Evolutionary conservation across 2,113 vertebrate genomes (phyloP).

Genomic region (Taxidea taxus): DNA sequence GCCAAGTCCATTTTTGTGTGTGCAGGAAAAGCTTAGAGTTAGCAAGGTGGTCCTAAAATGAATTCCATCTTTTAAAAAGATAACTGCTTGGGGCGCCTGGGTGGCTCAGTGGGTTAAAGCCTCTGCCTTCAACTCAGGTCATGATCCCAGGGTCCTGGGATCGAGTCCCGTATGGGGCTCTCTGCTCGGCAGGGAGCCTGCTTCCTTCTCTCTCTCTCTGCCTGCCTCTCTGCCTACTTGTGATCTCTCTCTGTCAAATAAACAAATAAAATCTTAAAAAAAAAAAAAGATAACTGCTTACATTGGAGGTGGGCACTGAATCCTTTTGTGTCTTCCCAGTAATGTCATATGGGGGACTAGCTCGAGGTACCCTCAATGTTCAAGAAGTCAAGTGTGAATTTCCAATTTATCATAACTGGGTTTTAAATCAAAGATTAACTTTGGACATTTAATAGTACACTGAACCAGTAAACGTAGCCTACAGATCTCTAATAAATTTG

Average conservation of each 20-base stretch:
- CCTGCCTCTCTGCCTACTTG: too few relatives aligned
- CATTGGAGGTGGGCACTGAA: neutral
- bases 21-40: neutral
- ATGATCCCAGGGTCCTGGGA: too few relatives aligned
- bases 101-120: too few relatives aligned
- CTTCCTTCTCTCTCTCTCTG: too few relatives aligned
- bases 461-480: neutral
- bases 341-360: neutral
- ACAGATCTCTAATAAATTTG: neutral
- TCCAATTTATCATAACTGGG: neutral
- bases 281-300: too few relatives aligned
- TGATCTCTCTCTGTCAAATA: too few relatives aligned
- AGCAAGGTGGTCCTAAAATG: neutral
- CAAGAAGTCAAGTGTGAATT: neutral
- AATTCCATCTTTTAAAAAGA: neutral
- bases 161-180: too few relatives aligned
- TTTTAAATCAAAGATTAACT: neutral
- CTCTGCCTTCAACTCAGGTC: too few relatives aligned
- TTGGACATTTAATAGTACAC: fast-evolving
- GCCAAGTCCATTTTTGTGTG: neutral
- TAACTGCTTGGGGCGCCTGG: too few relatives aligned
- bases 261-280: too few relatives aligned
- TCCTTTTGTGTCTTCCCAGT: neutral
- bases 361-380: neutral
- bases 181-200: too few relatives aligned